Conservation (phyloP, 1,140 invertebrate species). For the Neodiprion pinetum region DNA sequence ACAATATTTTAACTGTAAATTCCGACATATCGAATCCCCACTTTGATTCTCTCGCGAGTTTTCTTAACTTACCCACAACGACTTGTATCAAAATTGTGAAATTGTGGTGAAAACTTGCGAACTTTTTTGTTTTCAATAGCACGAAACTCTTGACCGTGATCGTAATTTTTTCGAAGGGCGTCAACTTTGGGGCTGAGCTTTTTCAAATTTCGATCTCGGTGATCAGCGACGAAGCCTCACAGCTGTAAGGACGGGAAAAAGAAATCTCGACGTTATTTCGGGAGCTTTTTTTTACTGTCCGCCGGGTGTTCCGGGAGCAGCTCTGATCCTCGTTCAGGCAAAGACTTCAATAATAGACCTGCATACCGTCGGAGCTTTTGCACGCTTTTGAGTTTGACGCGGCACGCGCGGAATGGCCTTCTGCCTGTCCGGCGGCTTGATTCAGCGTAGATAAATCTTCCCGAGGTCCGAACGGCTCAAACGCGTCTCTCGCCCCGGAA, state of each 20-base stretch:
- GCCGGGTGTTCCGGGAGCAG: background rate
- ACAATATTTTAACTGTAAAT: too few species aligned
- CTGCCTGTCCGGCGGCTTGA: conserved; percentile 39
- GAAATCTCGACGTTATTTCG: background rate
- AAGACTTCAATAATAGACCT: conserved; percentile 11
- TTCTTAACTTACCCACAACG: too few species aligned
- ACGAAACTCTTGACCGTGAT: too few species aligned
- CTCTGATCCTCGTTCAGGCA: background rate
- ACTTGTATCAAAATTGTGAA: too few species aligned
- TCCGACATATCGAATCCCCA: too few species aligned
- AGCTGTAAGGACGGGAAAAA: background rate
- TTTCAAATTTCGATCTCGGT: too few species aligned
- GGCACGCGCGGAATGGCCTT: conserved; percentile 17
- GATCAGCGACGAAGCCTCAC: too few species aligned
- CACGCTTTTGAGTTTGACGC: conserved; percentile 19
- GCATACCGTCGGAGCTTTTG: background rate
- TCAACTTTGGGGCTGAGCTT: too few species aligned
- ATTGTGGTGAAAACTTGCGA: too few species aligned
- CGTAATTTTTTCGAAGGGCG: too few species aligned
- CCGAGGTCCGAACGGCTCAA: conserved; percentile 34
- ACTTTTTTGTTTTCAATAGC: too few species aligned
- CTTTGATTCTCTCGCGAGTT: too few species aligned
- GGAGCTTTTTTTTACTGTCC: background rate
- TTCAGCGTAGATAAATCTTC: conserved; percentile 51
- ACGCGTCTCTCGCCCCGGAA: background rate